phyloP scores from a whole-genome alignment of 2,888 invertebrate genomes.

The Sussaba pulchella region DNA sequence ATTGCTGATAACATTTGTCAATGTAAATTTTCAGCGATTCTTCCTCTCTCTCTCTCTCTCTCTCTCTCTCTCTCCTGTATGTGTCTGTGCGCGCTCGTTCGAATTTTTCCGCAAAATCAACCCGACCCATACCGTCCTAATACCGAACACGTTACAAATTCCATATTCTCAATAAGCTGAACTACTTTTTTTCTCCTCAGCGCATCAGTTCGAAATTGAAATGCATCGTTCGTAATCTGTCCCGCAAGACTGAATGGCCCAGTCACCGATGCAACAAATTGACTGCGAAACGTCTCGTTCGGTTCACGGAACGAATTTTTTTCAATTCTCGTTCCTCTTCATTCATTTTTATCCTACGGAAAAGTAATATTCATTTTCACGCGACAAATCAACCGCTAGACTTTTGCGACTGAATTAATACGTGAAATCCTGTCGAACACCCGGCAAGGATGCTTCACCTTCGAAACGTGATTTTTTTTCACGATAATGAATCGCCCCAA shows the following conservation, averaged over 20 bases:
- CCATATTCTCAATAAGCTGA: constrained; percentile 6
- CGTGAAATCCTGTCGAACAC: not conserved
- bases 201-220: not conserved
- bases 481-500: too few species aligned
- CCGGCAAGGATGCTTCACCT: not conserved
- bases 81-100: not conserved
- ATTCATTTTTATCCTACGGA: not conserved
- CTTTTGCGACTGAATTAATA: not conserved
- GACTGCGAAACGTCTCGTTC: not conserved
- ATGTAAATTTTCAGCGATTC: constrained; percentile 40
- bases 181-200: constrained; percentile 6
- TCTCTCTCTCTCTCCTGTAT: too few species aligned
- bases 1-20: not conserved
- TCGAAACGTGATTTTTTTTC: too few species aligned
- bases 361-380: not conserved
- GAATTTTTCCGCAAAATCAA: constrained; percentile 41
- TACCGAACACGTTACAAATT: constrained; percentile 17
- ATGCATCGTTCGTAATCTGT: constrained; percentile 7
- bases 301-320: constrained; percentile 3
- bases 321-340: not conserved
- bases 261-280: constrained; percentile 11
- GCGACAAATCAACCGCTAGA: not conserved
- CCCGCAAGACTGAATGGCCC: not conserved
- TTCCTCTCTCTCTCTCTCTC: too few species aligned
- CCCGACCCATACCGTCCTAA: not conserved